A percentile compares a stretch with the other conserved stretches of the same genome.
Conservation (phyloP, 2,797 vertebrate species). For the Taenioides sp. region DNA sequence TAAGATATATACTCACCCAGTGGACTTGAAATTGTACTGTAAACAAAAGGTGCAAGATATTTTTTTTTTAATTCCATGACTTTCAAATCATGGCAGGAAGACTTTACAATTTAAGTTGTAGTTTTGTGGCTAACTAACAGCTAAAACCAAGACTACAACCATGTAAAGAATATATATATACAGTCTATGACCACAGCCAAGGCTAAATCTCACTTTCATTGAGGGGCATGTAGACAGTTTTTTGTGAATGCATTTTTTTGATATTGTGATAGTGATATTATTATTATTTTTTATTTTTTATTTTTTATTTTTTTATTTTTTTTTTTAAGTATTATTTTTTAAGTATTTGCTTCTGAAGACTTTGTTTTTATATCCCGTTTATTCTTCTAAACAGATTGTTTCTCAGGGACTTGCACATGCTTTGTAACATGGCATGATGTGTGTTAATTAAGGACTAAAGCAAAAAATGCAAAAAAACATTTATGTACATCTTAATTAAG, state of each 20-base stretch:
- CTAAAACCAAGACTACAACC: neutral
- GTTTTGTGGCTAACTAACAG: neutral
- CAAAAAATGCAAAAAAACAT: too few species aligned
- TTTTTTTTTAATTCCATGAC: neutral
- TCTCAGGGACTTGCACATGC: neutral
- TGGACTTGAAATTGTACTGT: neutral
- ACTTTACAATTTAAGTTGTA: neutral
- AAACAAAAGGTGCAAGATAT: neutral
- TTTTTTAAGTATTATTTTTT: neutral
- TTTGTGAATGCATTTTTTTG: neutral
- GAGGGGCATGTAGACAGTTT: neutral
- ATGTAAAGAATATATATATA: too few species aligned
- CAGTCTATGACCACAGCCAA: too few species aligned
- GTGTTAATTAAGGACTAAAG: constrained; percentile 30
- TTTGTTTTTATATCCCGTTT: neutral
- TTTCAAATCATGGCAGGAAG: too few species aligned
- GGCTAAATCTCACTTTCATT: neutral
- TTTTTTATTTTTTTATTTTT: neutral
- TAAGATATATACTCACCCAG: neutral
- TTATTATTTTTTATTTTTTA: neutral
- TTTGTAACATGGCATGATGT: neutral
- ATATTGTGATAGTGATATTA: too few species aligned
- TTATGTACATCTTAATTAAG: constrained; percentile 34
- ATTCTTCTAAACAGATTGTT: too few species aligned
- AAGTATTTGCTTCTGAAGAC: neutral